Evolutionary conservation across 2,888 invertebrate genomes (phyloP).

Genomic region (Drosophila rellima): DNA sequence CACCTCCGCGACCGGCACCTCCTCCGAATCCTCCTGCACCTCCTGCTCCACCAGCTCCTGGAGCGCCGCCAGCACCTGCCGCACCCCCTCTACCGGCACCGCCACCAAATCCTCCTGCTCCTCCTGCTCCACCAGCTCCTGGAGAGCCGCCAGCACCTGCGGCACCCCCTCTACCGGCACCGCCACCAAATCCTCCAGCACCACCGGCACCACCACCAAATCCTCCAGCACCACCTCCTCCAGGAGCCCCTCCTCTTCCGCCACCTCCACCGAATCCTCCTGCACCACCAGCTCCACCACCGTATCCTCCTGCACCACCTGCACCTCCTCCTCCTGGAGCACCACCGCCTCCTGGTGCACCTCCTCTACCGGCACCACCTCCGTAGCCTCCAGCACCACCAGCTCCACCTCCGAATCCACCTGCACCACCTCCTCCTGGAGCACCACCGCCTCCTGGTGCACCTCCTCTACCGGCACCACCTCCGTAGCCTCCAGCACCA

Average conservation of each 20-base stretch:
- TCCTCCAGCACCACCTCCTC: slow-evolving; percentile 33
- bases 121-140: slow-evolving; percentile 23
- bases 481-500: slow-evolving; percentile 76
- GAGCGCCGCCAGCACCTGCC: slow-evolving; percentile 24
- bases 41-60: slow-evolving; percentile 6
- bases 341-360: slow-evolving; percentile 19
- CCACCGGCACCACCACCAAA: slow-evolving; percentile 36
- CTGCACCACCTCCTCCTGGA: slow-evolving; percentile 31
- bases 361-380: slow-evolving; percentile 19
- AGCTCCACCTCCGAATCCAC: slow-evolving; percentile 39
- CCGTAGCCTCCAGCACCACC: slow-evolving; percentile 43
- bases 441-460: slow-evolving; percentile 38
- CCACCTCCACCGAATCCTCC: slow-evolving; percentile 59
- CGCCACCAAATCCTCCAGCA: slow-evolving; percentile 27
- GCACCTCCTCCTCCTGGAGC: slow-evolving; percentile 33
- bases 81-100: too few species aligned
- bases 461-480: slow-evolving; percentile 44
- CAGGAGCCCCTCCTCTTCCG: slow-evolving; percentile 30
- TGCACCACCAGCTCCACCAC: slow-evolving; percentile 68
- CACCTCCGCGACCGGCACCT: slow-evolving; percentile 29
- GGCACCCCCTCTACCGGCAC: slow-evolving; percentile 12
- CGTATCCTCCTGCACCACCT: slow-evolving; percentile 53
- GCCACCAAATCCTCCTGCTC: slow-evolving; percentile 36
- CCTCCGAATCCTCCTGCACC: slow-evolving; percentile 25
- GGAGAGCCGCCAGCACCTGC: slow-evolving; percentile 7